Base-by-base conservation (phyloP, 2,797 vertebrate species). In the Sebastes itinus region DNA sequence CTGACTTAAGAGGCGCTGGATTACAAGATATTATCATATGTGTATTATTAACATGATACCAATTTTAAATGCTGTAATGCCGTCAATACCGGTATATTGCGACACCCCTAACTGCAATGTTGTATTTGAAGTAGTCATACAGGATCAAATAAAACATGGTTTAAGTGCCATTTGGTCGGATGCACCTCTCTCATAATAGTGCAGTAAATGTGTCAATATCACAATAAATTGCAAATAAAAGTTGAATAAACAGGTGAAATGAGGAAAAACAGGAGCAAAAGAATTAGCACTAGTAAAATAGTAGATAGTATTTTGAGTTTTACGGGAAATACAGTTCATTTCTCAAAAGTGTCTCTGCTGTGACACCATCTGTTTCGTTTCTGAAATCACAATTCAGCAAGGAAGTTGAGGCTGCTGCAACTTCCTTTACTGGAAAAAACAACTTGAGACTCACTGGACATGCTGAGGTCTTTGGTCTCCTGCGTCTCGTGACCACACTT, bases 401-500 rank as follows among this genome's bases (percentile, higher is more conserved):
- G 42, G 61, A 72, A 70, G 20, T n/a, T 0, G 7, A 64, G 28
- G 7, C 7, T 12, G 38, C 7, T 10, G n/a, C 2, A 54, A 66
- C 28, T 88, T 86, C 80, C 83, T 46, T 72, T 68, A 63, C 49
- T 0, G 55, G 42, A 77, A 61, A 72, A 11, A 18, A 4, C 23
- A 61, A 6, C 2, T n/a, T 16, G 4, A 18, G 3, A 95, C 98
- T 99, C 95, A 99, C 99, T 99, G 85, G 99, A 99, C 97, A 99
- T 99, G 98, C 98, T 99, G 74, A 99, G 96, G 83, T 99, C 97
- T 94, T 99, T 99, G 35, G 99, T 99, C 94, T 99, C 96, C 93
- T 99, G 98, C 1, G 98, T 99, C 94, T 99, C 98, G 2, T 99
- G 98, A 25, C 98, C 99, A 83, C 99, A 99, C 87, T 99, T 99